A percentile compares a stretch with the other conserved stretches of the same genome.
Evolutionary conservation across 2,888 invertebrate genomes (phyloP).

Genomic region (Drosophila meridionalis): DNA sequence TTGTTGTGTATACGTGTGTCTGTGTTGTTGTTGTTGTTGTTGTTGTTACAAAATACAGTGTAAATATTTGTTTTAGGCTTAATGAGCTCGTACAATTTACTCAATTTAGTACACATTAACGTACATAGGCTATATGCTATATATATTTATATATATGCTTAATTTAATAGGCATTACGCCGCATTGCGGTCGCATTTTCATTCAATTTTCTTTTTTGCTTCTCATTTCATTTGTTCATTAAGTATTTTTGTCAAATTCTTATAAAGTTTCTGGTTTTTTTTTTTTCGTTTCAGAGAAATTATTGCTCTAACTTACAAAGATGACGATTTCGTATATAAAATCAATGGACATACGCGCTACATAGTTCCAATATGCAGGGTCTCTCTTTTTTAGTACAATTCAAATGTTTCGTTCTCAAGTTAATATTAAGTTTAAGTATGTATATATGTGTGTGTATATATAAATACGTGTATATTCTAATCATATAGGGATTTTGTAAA

Average conservation of each 20-base stretch:
- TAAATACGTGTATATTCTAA: slow-evolving; percentile 52
- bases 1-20: slow-evolving; percentile 37
- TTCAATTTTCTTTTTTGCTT: slow-evolving; percentile 29
- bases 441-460: slow-evolving; percentile 45
- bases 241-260: slow-evolving; percentile 35
- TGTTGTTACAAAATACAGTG: slow-evolving; percentile 64
- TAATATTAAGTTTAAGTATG: slow-evolving; percentile 45
- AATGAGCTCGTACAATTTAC: slow-evolving; percentile 65
- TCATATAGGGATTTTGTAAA: slow-evolving; percentile 56
- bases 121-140: slow-evolving; percentile 45
- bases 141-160: slow-evolving; percentile 67
- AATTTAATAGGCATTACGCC: slow-evolving; percentile 74
- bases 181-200: slow-evolving; percentile 48
- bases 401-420: slow-evolving; percentile 48
- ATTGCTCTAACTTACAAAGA: slow-evolving; percentile 61
- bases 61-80: slow-evolving; percentile 59
- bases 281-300: slow-evolving; percentile 45
- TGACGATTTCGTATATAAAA: slow-evolving; percentile 44
- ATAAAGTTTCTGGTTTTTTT: slow-evolving; percentile 10
- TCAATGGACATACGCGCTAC: slow-evolving; percentile 49
- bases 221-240: slow-evolving; percentile 27
- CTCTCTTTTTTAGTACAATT: slow-evolving; percentile 40
- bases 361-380: slow-evolving; percentile 33
- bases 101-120: slow-evolving; percentile 60
- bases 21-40: slow-evolving; percentile 20